Evolutionary conservation across 2,888 invertebrate species (phyloP).

Genomic region (Julus scandinavius): DNA sequence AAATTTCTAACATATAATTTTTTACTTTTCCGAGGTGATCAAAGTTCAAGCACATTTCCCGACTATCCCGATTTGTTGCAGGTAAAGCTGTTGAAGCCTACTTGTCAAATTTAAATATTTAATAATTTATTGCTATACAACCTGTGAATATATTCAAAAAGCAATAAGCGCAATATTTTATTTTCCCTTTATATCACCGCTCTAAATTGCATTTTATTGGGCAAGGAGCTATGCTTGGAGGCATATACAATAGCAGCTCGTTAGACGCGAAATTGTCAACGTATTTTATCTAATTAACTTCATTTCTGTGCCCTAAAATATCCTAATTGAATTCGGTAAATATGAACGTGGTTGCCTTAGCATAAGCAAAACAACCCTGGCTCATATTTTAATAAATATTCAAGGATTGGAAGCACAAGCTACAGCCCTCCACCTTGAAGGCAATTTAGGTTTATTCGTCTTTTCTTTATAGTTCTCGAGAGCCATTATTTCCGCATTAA

Average conservation of each 20-base stretch:
- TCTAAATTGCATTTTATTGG: neutral
- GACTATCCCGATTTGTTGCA: no score
- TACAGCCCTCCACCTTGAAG: neutral
- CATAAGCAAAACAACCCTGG: neutral
- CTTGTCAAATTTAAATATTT: neutral
- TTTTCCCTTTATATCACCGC: neutral
- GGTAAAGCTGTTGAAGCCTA: no score
- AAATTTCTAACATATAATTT: no score
- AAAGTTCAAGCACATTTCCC: no score
- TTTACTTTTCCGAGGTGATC: no score
- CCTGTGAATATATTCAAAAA: neutral
- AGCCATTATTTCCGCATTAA: neutral
- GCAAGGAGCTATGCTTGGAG: neutral
- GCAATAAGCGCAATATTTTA: neutral
- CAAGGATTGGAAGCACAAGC: neutral
- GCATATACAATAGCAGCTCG: neutral
- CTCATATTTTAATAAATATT: neutral
- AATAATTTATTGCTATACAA: neutral
- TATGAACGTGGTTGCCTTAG: neutral
- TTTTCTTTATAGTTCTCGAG: neutral
- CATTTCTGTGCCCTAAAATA: neutral
- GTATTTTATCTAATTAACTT: conserved; percentile 19
- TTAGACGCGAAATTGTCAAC: conserved; percentile 15
- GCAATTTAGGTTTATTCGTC: neutral
- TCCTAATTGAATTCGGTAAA: neutral